Conservation (phyloP, 2,888 invertebrate species). For the Drosophila borealis region DNA sequence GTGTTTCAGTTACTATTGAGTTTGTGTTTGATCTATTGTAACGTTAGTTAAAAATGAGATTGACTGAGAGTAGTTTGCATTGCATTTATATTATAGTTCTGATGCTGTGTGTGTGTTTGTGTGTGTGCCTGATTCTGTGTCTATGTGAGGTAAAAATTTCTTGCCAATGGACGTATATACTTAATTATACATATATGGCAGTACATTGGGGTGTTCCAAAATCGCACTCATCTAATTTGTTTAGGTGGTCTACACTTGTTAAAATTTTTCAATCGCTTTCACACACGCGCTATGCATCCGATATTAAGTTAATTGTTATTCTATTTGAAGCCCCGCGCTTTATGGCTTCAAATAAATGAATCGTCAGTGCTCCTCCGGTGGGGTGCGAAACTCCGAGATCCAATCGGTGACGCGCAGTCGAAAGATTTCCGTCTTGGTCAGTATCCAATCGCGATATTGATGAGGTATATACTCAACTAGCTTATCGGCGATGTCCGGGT, state of each 20-base stretch:
- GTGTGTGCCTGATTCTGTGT: slow-evolving; percentile 15
- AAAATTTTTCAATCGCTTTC: slow-evolving; percentile 14
- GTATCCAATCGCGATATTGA: slow-evolving; percentile 83
- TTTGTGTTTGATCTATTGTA: slow-evolving; percentile 66
- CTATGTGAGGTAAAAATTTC: slow-evolving; percentile 54
- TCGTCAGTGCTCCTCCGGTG: slow-evolving; percentile 83
- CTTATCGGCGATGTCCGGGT: slow-evolving; percentile 83
- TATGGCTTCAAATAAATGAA: slow-evolving; percentile 83
- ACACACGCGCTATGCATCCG: slow-evolving; percentile 69
- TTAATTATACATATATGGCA: slow-evolving; percentile 59
- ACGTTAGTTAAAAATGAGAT: slow-evolving; percentile 47
- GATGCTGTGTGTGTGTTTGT: slow-evolving; percentile 32
- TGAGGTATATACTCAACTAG: slow-evolving; percentile 82
- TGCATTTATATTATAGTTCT: slow-evolving; percentile 28
- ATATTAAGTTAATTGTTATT: slow-evolving; percentile 26
- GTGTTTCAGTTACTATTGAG: slow-evolving; percentile 76
- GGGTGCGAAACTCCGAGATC: slow-evolving; percentile 82
- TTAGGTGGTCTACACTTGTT: slow-evolving; percentile 46
- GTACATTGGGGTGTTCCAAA: slow-evolving; percentile 43
- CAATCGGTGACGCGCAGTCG: slow-evolving; percentile 83
- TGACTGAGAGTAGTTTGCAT: slow-evolving; percentile 44
- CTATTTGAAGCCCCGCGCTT: slow-evolving; percentile 69
- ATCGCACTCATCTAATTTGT: slow-evolving; percentile 43
- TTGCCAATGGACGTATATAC: slow-evolving; percentile 58
- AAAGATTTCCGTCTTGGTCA: slow-evolving; percentile 83